These are phyloP conservation scores for Gortyna flavago DNA, from an alignment of 2,888 invertebrate species.

Conservation along the genomic window DNA sequence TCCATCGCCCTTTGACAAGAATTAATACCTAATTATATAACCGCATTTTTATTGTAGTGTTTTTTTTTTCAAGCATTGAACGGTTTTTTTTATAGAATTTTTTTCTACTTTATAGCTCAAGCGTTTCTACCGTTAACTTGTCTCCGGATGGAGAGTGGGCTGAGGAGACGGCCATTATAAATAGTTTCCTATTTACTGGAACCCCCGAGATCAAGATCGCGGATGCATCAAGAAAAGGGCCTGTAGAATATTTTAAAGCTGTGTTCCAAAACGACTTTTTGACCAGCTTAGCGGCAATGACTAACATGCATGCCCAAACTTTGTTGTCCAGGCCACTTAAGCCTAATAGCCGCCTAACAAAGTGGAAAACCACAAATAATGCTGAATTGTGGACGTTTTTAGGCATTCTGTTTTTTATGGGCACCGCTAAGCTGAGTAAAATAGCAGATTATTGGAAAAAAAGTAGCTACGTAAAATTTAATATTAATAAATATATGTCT, in stretches of 20 bases:
- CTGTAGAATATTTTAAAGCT: no score
- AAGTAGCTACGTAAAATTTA: not conserved
- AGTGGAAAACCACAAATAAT: not conserved
- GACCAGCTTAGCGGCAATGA: no score
- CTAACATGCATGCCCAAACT: no score
- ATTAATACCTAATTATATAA: no score
- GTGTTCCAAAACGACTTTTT: no score
- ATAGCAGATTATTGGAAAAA: constrained; percentile 15
- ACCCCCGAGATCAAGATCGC: not conserved
- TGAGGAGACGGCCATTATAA: not conserved
- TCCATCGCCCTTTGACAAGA: no score
- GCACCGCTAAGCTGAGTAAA: constrained; percentile 8
- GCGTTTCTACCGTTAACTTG: not conserved
- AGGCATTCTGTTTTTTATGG: constrained; percentile 10
- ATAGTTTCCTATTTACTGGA: constrained; percentile 16
- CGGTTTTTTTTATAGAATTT: no score
- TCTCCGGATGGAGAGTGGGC: constrained; percentile 9
- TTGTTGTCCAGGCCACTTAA: not conserved
- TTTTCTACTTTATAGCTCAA: constrained; percentile 7
- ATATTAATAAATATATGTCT: constrained; percentile 26
- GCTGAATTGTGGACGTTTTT: not conserved
- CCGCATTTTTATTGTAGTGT: no score
- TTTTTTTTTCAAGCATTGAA: no score
- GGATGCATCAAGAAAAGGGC: no score
- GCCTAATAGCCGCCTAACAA: constrained; percentile 20